Evolutionary conservation across 2,888 invertebrate species (phyloP), one percentile per base, ranked within the genome.

Genomic region (Epinotia demarniana): DNA sequence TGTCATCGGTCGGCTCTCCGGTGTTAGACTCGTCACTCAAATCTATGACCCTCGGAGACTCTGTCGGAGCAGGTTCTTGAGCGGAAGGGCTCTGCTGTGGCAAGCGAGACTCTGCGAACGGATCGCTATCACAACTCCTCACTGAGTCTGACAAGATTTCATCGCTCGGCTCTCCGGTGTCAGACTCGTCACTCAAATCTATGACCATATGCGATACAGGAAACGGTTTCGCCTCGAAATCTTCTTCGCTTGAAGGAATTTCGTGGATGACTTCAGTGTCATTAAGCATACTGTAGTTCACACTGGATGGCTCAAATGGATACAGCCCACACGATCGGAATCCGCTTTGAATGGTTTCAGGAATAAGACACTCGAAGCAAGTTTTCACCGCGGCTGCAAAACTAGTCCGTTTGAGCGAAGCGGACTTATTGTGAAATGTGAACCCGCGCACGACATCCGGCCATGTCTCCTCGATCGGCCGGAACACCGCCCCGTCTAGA

Each of bases 311-410:
- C 1, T 62, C 39, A n/a, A 62, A 62, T 9, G 61, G 61, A n/a
- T 62, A 62, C 39, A 62, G 4, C 8, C 61, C 61, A 33, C 33
- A 33, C 33, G 16, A n/a, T n/a, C 39, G 61, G 33, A 62, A 62
- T 33, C 61, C 61, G 33, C n/a, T 62, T 33, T 33, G 16, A 2
- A 62, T 62, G 9, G n/a, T 62, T 62, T 62, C 61, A 62, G 61
- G 39, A n/a, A 6, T 39, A 33, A 62, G 39, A 33, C 33, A 33
- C n/a, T 33, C 12, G 8, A 62, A 33, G n/a, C 61, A 62, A 6
- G 27, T 33, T 62, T 62, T 62, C 11, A 62, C 5, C 3, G 33
- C 33, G 9, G 61, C 5, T 16, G 33, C 33, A n/a, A 62, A 62
- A 18, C 39, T 33, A 3, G n/a, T 33, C 3, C 61, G 33, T 62